Percentiles rank a stretch among this genome's conserved stretches.
These are phyloP conservation scores for Ochropacha duplaris DNA, from an alignment of 2,888 invertebrate species.

Conservation along the genomic window DNA sequence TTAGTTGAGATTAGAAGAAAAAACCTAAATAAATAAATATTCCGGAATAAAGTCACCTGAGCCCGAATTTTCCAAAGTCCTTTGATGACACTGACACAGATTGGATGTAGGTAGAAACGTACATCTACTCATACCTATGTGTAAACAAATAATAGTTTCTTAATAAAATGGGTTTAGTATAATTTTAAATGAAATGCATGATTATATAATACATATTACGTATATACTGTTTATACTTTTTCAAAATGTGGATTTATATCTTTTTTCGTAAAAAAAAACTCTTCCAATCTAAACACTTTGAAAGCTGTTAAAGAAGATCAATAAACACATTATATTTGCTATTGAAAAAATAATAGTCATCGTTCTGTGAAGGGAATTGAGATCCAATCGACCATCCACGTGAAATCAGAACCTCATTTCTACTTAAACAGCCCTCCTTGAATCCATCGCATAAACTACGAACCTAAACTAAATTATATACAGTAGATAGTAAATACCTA, in stretches of 20 bases:
- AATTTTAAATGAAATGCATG: too few species aligned
- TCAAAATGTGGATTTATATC: neutral
- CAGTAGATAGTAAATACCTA: too few species aligned
- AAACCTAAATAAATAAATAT: too few species aligned
- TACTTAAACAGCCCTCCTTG: slow-evolving; percentile 55
- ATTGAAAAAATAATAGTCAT: slow-evolving; percentile 37
- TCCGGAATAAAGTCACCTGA: too few species aligned
- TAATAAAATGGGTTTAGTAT: too few species aligned
- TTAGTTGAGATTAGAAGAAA: too few species aligned
- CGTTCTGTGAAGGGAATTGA: slow-evolving; percentile 53
- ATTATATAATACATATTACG: too few species aligned
- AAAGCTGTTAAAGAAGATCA: neutral
- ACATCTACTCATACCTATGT: too few species aligned
- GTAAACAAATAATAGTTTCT: too few species aligned
- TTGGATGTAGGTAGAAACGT: too few species aligned
- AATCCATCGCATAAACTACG: slow-evolving; percentile 24
- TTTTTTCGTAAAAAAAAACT: neutral
- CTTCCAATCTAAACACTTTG: neutral
- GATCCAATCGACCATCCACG: slow-evolving; percentile 61
- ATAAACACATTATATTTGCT: neutral
- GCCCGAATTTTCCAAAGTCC: too few species aligned
- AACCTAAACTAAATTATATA: slow-evolving; percentile 14
- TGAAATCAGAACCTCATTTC: slow-evolving; percentile 72
- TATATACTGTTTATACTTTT: neutral
- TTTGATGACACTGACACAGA: too few species aligned